phyloP scores from a whole-genome alignment of 2,888 invertebrate genomes.

The Epirrita christyi region DNA sequence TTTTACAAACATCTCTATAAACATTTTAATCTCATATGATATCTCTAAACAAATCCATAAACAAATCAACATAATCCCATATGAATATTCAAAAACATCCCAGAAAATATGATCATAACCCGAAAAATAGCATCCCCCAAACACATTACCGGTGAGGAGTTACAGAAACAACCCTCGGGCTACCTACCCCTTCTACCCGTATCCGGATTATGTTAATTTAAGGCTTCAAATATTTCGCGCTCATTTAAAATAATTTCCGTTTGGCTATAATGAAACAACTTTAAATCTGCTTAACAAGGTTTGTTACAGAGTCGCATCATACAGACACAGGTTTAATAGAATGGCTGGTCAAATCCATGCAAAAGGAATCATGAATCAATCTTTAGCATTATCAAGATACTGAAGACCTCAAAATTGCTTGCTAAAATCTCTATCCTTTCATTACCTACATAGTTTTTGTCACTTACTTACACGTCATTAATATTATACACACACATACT shows the following conservation, averaged over 20 bases:
- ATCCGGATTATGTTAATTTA: constrained; percentile 73
- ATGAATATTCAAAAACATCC: constrained; percentile 8
- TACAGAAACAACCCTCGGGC: constrained; percentile 16
- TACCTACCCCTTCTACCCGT: constrained; percentile 27
- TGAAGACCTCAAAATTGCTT: too few relatives aligned
- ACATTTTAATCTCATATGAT: too few relatives aligned
- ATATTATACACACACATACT: too few relatives aligned
- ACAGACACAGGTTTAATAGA: constrained; percentile 10
- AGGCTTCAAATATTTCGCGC: constrained; percentile 68
- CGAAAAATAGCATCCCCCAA: constrained; percentile 23
- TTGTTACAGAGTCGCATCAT: constrained; percentile 26
- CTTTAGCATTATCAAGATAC: too few relatives aligned
- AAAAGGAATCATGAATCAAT: too few relatives aligned
- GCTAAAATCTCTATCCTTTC: too few relatives aligned
- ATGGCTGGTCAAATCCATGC: neutral
- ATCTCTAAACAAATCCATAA: too few relatives aligned
- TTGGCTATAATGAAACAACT: constrained; percentile 42
- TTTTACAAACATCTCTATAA: too few relatives aligned
- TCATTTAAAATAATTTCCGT: constrained; percentile 72
- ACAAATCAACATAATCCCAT: too few relatives aligned
- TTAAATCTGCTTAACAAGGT: constrained; percentile 39
- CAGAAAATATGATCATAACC: constrained; percentile 22
- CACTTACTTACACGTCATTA: too few relatives aligned
- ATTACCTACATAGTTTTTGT: too few relatives aligned
- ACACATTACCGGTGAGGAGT: constrained; percentile 5